These are phyloP conservation scores for Campoletis raptor DNA, from an alignment of 2,888 invertebrate species.

Conservation along the genomic window DNA sequence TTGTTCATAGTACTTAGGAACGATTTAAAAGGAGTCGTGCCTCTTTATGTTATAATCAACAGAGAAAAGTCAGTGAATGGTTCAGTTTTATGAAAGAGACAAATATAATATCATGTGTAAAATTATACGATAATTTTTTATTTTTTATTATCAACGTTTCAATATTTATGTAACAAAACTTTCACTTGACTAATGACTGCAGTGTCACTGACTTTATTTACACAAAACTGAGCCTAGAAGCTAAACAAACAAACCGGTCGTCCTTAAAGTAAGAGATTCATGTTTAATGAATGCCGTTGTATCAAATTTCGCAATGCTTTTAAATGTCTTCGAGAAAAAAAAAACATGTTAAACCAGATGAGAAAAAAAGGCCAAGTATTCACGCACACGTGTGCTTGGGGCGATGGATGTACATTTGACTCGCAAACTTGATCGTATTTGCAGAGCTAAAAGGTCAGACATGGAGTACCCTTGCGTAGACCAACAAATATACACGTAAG, in stretches of 20 bases:
- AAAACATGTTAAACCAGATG: background rate
- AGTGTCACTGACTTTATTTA: background rate
- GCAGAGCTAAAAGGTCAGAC: slow-evolving; percentile 57
- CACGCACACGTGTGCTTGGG: slow-evolving; percentile 42
- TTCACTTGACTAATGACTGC: background rate
- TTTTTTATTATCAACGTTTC: background rate
- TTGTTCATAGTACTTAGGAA: too few species aligned
- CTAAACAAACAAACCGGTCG: background rate
- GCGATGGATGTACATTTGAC: slow-evolving; percentile 40
- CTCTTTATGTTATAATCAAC: too few species aligned
- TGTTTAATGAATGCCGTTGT: background rate
- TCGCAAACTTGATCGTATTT: slow-evolving; percentile 55
- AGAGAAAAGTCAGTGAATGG: too few species aligned
- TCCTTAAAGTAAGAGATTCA: background rate
- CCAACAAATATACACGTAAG: slow-evolving; percentile 52
- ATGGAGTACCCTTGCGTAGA: slow-evolving; percentile 38
- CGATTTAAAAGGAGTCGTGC: too few species aligned
- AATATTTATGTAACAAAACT: background rate
- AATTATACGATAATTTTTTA: too few species aligned
- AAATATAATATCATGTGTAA: too few species aligned
- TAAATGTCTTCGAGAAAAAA: background rate
- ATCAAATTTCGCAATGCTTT: background rate
- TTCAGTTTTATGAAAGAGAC: background rate
- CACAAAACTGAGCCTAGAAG: background rate
- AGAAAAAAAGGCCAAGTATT: background rate